Base-by-base conservation (phyloP, 2,797 vertebrate species). In the Epinephelus awoara region DNA sequence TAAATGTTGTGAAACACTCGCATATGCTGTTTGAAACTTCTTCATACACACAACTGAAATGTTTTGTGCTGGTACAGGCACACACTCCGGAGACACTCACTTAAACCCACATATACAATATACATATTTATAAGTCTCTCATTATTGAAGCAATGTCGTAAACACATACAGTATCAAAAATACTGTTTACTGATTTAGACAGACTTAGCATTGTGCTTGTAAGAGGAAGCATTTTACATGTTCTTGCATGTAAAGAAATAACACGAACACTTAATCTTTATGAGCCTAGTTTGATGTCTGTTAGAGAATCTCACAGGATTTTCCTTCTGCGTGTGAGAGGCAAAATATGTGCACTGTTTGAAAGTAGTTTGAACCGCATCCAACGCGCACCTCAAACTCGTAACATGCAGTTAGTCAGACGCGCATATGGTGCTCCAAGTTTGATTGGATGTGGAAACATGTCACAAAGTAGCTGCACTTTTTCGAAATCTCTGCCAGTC, bases 401-500 rank as follows among this genome's bases (percentile, higher is more conserved):
- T 75, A 77, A 72, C 54, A 59, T 76, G 64, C 23, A 57, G 40
- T 38, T 42, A 52, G 77, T 79, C 77, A 73, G 40, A 29, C 50
- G 18, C 34, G 2, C 86, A 85, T 85, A 83, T 85, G 79, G 79
- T n/a, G 65, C 65, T 79, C 70, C 77, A 67, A 80, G 79, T 85
- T 85, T 83, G 83, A 89, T 80, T 80, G 75, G 56, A 79, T 85
- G 84, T 73, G 73, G 85, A 87, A 91, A 87, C 77, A 56, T 75
- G 84, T 87, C 83, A 67, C 73, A 76, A 85, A 81, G 78, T 75
- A 77, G 79, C 52, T 74, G 63, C 79, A 38, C 78, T 72, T 52
- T 68, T 84, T 12, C 70, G 72, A 89, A 79, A 85, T 67, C 18
- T 49, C 51, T 29, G 72, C 64, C 78, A 51, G 78, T 68, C 75